phyloP scores from a whole-genome alignment of 2,888 invertebrate genomes.

The Orthonychiurus folsomi region DNA sequence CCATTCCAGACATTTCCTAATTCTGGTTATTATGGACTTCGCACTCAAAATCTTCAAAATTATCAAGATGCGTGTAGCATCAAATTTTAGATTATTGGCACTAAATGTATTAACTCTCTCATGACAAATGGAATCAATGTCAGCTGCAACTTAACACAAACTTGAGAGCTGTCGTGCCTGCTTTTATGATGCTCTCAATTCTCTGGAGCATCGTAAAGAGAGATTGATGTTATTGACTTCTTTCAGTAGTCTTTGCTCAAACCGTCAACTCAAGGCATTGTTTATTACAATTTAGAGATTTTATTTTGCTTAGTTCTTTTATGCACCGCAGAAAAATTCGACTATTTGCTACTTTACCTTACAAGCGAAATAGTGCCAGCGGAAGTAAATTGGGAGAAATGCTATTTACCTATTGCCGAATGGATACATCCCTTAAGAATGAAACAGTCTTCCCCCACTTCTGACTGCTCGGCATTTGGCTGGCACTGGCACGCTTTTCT shows the following conservation, averaged over 20 bases:
- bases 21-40: too few species aligned
- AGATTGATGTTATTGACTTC: not conserved
- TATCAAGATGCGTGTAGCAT: too few species aligned
- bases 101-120: too few species aligned
- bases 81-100: too few species aligned
- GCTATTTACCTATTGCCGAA: not conserved
- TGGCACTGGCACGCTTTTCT: too few species aligned
- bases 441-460: too few species aligned
- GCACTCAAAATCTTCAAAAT: too few species aligned
- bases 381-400: not conserved
- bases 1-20: too few species aligned
- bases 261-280: not conserved
- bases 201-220: not conserved
- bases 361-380: not conserved
- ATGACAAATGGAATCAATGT: not conserved
- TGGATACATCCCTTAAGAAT: too few species aligned
- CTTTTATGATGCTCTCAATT: not conserved
- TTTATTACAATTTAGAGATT: too few species aligned
- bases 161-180: not conserved
- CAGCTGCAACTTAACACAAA: not conserved
- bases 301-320: too few species aligned
- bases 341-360: not conserved
- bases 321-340: not conserved
- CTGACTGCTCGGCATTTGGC: too few species aligned
- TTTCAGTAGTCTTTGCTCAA: not conserved